A percentile compares a stretch with the other conserved stretches of the same genome.
Conservation (phyloP, 2,113 vertebrate species). For the Scortum barcoo region DNA sequence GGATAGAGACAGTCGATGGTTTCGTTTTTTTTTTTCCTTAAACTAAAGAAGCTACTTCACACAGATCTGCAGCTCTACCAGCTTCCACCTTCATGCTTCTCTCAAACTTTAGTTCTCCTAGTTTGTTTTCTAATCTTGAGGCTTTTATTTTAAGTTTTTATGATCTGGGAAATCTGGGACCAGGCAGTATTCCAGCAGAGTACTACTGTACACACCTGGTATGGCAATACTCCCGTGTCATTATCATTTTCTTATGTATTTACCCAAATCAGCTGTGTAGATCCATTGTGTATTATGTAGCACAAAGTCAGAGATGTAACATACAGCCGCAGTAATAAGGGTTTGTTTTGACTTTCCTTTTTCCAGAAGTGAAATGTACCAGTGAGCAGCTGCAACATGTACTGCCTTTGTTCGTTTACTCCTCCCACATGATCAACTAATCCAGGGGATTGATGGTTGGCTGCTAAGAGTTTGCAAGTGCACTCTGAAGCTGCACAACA, state of each 20-base stretch:
- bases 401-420: slow-evolving; percentile 53
- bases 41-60: background rate
- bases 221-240: no score
- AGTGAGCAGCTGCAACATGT: slow-evolving; percentile 36
- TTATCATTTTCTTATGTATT: background rate
- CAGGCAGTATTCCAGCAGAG: background rate
- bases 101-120: background rate
- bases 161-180: background rate
- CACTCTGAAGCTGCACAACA: slow-evolving; percentile 9
- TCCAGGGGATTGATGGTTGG: slow-evolving; percentile 52
- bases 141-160: background rate
- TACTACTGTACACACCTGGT: background rate
- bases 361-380: background rate
- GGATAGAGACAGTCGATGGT: background rate
- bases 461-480: slow-evolving; percentile 36
- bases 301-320: background rate
- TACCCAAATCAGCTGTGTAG: background rate
- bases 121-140: slow-evolving; percentile 1
- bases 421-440: slow-evolving; percentile 68
- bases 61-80: background rate
- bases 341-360: background rate
- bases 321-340: background rate
- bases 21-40: background rate
- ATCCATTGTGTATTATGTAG: background rate
- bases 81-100: background rate